phyloP scores from a whole-genome alignment of 2,888 invertebrate genomes.

The Cephus rjabovi region DNA sequence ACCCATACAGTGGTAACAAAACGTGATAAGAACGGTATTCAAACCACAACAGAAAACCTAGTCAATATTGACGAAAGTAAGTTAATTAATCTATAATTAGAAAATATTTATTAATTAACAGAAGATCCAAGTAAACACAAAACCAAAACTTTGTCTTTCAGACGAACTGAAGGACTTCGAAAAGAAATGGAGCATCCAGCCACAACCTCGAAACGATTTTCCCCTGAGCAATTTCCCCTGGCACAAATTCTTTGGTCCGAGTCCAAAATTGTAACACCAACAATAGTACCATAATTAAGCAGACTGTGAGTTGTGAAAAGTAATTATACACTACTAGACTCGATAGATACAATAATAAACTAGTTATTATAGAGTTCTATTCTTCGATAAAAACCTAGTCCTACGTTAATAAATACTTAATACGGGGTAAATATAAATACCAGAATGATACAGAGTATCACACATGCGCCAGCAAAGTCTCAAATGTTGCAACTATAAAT shows the following conservation, averaged over 20 bases:
- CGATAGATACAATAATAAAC: background rate
- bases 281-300: background rate
- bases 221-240: slow-evolving; percentile 42
- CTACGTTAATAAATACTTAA: background rate
- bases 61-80: slow-evolving; percentile 58
- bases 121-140: background rate
- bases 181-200: slow-evolving; percentile 35
- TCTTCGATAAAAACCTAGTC: background rate
- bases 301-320: background rate
- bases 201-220: slow-evolving; percentile 14
- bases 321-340: background rate
- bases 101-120: background rate
- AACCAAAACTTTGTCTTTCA: slow-evolving; percentile 25
- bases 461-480: background rate
- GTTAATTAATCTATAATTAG: slow-evolving; percentile 13
- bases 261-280: slow-evolving; percentile 49
- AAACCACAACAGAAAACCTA: slow-evolving; percentile 55
- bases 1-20: slow-evolving; percentile 51
- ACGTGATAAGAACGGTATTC: slow-evolving; percentile 54
- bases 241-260: slow-evolving; percentile 55
- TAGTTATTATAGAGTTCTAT: background rate
- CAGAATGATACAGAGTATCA: background rate
- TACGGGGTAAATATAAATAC: background rate
- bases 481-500: slow-evolving; percentile 37
- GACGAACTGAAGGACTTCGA: slow-evolving; percentile 47